phyloP scores from a whole-genome alignment of 2,888 invertebrate genomes.

The Seira ritae region DNA sequence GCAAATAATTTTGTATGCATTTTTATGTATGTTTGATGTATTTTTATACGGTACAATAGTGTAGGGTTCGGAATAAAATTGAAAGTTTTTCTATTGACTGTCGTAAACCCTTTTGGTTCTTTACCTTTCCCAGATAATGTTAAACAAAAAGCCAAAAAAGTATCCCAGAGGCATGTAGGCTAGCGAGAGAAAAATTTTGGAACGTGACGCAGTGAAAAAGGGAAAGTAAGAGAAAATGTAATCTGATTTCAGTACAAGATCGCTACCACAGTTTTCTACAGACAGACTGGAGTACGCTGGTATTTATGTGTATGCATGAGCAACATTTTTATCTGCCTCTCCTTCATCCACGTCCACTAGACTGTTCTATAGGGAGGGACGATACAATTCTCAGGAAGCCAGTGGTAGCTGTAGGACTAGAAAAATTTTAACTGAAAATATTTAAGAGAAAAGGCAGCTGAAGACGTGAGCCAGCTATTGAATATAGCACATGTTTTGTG shows the following conservation, averaged over 20 bases:
- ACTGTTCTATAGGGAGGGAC: background rate
- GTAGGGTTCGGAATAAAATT: no score
- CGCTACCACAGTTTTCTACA: background rate
- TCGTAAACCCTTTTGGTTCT: no score
- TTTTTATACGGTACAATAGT: no score
- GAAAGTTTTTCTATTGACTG: no score
- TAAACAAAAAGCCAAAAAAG: no score
- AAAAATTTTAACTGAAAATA: conserved; percentile 5
- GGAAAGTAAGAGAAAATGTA: conserved; percentile 31
- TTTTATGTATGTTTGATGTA: no score
- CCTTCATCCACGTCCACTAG: background rate
- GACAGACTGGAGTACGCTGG: conserved; percentile 4
- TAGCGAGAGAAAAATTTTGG: background rate
- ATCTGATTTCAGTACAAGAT: conserved; percentile 42
- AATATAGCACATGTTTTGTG: no score
- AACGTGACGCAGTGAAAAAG: background rate
- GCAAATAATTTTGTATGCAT: no score
- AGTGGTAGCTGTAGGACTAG: background rate
- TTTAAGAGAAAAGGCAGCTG: no score
- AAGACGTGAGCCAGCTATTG: no score
- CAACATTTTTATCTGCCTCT: conserved; percentile 7
- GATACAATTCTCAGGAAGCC: background rate
- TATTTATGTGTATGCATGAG: conserved; percentile 33
- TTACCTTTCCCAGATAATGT: no score
- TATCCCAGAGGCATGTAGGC: no score